Base-by-base conservation (phyloP, 2,888 invertebrate genomes). In the Brachycybe producta region DNA sequence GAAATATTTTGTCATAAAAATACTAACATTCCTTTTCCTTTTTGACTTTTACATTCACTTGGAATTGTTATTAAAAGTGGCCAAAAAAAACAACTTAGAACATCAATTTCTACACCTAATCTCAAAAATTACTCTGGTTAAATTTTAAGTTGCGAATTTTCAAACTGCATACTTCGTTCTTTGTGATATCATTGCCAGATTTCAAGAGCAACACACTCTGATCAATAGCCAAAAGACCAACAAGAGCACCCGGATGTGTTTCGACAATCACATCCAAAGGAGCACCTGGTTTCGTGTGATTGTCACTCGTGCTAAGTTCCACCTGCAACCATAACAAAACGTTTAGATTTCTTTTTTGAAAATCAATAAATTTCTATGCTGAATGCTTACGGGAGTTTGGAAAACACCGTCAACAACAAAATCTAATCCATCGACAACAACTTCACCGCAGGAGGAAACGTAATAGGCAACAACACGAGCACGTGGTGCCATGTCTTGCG, bases 111-210 rank as follows among this genome's bases (percentile, higher is more conserved):
- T n/a, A n/a, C n/a, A n/a, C n/a, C n/a, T n/a, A n/a, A n/a, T n/a
- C n/a, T n/a, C n/a, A n/a, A n/a, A n/a, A n/a, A n/a, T n/a, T n/a
- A n/a, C n/a, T n/a, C n/a, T n/a, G n/a, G n/a, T n/a, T n/a, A n/a
- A n/a, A n/a, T n/a, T n/a, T n/a, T n/a, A n/a, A n/a, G n/a, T n/a
- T n/a, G n/a, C n/a, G n/a, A n/a, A n/a, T n/a, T n/a, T n/a, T n/a
- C n/a, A n/a, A n/a, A n/a, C n/a, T n/a, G n/a, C n/a, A 46, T 59
- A 70, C 70, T 61, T 68, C 60, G 26, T 62, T 61, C 27, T 62
- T 59, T 2, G 70, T 69, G 55, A 72, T 66, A 58, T 72, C 72
- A 59, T 73, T 73, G 52, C 71, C 72, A 41, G 65, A 62, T 56
- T 68, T 69, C 26, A 73, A 61, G 11, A 72, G 59, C 2, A 70